These are phyloP conservation scores for Pseudomyrmex cubaensis DNA, from an alignment of 1,140 invertebrate species.

Conservation along the genomic window DNA sequence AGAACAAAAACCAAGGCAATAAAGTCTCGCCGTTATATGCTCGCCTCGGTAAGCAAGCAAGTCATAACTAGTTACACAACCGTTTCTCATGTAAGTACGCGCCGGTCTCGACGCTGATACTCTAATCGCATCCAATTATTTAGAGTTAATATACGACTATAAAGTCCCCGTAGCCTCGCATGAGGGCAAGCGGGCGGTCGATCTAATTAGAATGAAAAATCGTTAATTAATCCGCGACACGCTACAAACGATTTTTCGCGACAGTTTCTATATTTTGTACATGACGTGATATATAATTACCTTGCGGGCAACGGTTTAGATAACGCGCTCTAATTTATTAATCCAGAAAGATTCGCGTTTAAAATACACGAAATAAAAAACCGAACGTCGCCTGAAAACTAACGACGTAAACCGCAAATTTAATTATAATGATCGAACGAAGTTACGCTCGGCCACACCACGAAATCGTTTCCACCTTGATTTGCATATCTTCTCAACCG, in stretches of 20 bases:
- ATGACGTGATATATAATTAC: not conserved
- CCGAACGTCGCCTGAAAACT: not conserved
- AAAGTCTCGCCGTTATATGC: conserved; percentile 14
- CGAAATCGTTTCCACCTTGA: conserved; percentile 17
- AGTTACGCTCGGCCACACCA: conserved; percentile 23
- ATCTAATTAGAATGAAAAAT: conserved; percentile 44
- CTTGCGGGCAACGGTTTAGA: conserved; percentile 9
- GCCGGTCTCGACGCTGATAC: conserved; percentile 16
- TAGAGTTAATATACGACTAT: conserved; percentile 35
- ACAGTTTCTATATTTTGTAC: conserved; percentile 1
- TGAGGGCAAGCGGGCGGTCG: not conserved
- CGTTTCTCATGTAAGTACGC: conserved; percentile 39
- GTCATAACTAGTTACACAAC: conserved; percentile 50
- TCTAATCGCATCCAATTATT: conserved; percentile 51
- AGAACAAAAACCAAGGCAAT: conserved; percentile 37
- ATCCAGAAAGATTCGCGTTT: not conserved
- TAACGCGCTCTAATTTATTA: conserved; percentile 35
- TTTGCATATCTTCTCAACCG: conserved; percentile 19
- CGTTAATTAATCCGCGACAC: conserved; percentile 14
- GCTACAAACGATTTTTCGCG: conserved; percentile 16
- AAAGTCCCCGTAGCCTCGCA: not conserved
- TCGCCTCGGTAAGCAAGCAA: not conserved
- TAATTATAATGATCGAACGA: conserved; percentile 28
- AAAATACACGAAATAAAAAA: conserved; percentile 12
- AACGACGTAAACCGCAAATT: conserved; percentile 20